These are phyloP conservation scores for Agonum fuliginosum DNA, from an alignment of 2,888 invertebrate genomes.

Conservation along the genomic window DNA sequence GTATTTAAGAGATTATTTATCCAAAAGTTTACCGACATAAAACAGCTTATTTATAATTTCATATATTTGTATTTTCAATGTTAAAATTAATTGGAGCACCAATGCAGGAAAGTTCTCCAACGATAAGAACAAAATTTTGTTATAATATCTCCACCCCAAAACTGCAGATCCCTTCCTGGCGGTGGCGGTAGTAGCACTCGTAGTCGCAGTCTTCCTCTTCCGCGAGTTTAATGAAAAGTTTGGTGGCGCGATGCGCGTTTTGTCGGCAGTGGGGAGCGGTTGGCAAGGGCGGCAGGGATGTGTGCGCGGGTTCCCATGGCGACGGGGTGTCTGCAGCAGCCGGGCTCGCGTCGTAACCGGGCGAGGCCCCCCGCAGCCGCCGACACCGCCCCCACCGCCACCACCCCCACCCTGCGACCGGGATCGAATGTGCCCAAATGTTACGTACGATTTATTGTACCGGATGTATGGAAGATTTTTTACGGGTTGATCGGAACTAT, in stretches of 20 bases:
- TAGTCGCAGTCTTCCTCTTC: not conserved
- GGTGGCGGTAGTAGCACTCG: too few species aligned
- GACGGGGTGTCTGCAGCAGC: constrained; percentile 60
- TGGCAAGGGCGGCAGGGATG: not conserved
- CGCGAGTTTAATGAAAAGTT: constrained; percentile 53
- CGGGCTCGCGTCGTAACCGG: constrained; percentile 57
- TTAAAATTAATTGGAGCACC: too few species aligned
- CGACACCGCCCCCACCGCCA: constrained; percentile 17
- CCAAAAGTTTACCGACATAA: too few species aligned
- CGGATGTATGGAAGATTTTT: constrained; percentile 7
- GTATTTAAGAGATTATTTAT: too few species aligned
- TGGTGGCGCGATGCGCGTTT: constrained; percentile 33
- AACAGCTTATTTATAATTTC: too few species aligned
- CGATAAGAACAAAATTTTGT: too few species aligned
- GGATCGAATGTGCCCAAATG: constrained; percentile 29
- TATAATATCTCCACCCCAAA: too few species aligned
- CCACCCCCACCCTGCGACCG: not conserved
- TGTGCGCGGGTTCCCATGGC: constrained; percentile 57
- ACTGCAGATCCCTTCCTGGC: too few species aligned
- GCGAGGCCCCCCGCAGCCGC: constrained; percentile 29
- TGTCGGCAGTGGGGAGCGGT: not conserved
- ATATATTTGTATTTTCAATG: too few species aligned
- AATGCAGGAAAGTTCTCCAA: too few species aligned
- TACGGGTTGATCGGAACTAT: constrained; percentile 17
- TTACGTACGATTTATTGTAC: constrained; percentile 32